These are phyloP conservation scores for Miltochrista miniata DNA, from an alignment of 2,888 invertebrate genomes.

Conservation along the genomic window DNA sequence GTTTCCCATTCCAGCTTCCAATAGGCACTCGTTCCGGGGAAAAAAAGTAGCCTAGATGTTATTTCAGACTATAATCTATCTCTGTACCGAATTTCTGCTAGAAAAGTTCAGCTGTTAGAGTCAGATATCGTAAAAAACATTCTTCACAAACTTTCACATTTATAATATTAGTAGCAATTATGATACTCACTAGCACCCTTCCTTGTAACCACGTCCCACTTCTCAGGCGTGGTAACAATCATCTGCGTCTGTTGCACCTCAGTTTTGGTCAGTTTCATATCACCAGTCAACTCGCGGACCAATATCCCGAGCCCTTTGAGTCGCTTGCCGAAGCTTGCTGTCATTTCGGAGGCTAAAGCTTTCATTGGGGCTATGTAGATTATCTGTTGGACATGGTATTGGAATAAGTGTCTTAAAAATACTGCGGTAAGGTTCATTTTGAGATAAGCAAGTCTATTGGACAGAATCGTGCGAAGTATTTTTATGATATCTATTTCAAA, in stretches of 20 bases:
- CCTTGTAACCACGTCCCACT: conserved; percentile 99
- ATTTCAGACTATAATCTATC: too few species aligned
- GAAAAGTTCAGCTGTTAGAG: too few species aligned
- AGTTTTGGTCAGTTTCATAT: conserved; percentile 97
- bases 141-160: too few species aligned
- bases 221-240: conserved; percentile 99
- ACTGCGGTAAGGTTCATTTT: not conserved
- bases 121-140: too few species aligned
- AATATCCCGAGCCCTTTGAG: conserved; percentile 89
- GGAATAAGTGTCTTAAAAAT: not conserved
- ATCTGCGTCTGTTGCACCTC: conserved; percentile 98
- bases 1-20: too few species aligned
- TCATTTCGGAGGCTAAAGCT: conserved; percentile 99
- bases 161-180: too few species aligned
- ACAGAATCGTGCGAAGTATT: too few species aligned
- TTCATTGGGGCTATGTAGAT: conserved; percentile 99
- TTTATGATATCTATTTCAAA: too few species aligned
- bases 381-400: conserved; percentile 82
- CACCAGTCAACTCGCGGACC: conserved; percentile 97
- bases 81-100: too few species aligned
- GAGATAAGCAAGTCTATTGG: too few species aligned
- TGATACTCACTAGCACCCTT: conserved; percentile 89
- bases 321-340: conserved; percentile 94
- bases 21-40: too few species aligned
- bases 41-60: too few species aligned